Base-by-base conservation (phyloP, 2,888 invertebrate species). In the Thymelicus acteon region DNA sequence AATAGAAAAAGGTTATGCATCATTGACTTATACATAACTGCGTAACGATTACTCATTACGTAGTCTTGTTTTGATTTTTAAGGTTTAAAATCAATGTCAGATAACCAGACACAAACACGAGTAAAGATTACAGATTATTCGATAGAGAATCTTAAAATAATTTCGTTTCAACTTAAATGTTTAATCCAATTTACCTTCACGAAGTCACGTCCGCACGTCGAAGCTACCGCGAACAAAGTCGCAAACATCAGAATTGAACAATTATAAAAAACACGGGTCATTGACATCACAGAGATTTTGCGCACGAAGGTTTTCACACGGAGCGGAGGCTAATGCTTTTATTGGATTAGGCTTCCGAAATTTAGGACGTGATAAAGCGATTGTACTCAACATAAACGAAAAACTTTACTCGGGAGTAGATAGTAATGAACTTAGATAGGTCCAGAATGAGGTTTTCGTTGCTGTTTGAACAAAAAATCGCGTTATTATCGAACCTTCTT, bases 361-460 rank as follows among this genome's bases (percentile, higher is more conserved):
- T 70, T 70, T 64, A 70, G 70, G 64, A 70, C 70, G 64, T 64
- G 70, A 70, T 70, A 70, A 70, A 70, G 63, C 64, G 70, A 70
- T 70, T 60, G 60, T 60, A 64, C 49, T 70, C 49, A 60, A 63
- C 63, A 40, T 69, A 63, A 63, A 52, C 60, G 64, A 64, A 70
- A 70, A 70, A 70, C 60, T 70, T 70, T 49, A 60, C 48, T 3
- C 7, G 69, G 24, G 49, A 64, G 2, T 64, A 70, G 70, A 49
- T 58, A 63, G 63, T 63, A 58, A 64, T 64, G 40, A 70, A 52
- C 12, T 62, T 48, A 52, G 64, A 60, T 70, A 63, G 49, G 60
- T 40, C 57, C 19, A 60, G 49, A 63, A 63, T 69, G 47, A 48
- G 48, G 62, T 54, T 62, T 67, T 40, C 15, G 47, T 44, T 62